phyloP scores from a whole-genome alignment of 2,797 vertebrate species.

The Eurystomus glaucurus region DNA sequence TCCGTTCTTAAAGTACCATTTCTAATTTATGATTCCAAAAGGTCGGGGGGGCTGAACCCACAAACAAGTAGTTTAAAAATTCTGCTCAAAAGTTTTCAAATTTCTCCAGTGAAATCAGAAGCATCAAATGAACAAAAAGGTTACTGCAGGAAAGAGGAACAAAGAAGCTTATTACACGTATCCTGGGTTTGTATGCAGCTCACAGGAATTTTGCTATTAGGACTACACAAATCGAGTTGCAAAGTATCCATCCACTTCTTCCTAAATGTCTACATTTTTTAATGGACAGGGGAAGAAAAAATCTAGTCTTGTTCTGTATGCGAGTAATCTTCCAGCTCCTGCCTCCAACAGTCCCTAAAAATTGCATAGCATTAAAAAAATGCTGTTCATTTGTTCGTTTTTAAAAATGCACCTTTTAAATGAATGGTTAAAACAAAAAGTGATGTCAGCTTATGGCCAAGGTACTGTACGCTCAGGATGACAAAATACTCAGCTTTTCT shows the following conservation, averaged over 20 bases:
- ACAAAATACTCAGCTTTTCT: background rate
- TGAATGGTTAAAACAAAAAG: background rate
- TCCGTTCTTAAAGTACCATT: background rate
- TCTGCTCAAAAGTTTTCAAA: background rate
- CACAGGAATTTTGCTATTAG: background rate
- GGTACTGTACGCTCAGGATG: background rate
- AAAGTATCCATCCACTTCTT: background rate
- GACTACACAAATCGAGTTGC: background rate
- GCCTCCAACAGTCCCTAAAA: background rate
- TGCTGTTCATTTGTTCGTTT: background rate
- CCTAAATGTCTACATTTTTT: background rate
- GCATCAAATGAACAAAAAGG: background rate
- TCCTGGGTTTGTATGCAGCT: background rate
- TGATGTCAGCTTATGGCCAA: background rate
- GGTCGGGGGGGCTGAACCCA: background rate
- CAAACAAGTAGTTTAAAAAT: background rate
- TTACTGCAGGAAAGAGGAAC: background rate
- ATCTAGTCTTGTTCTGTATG: background rate
- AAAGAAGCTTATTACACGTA: background rate
- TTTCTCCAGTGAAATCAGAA: background rate
- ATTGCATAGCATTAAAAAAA: background rate
- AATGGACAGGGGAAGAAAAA: background rate
- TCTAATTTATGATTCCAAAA: background rate
- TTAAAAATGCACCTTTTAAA: background rate
- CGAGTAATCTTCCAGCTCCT: background rate